A percentile compares a stretch with the other conserved stretches of the same genome.
Conservation (phyloP, 2,797 vertebrate species). For the Thripadectes ignobilis region DNA sequence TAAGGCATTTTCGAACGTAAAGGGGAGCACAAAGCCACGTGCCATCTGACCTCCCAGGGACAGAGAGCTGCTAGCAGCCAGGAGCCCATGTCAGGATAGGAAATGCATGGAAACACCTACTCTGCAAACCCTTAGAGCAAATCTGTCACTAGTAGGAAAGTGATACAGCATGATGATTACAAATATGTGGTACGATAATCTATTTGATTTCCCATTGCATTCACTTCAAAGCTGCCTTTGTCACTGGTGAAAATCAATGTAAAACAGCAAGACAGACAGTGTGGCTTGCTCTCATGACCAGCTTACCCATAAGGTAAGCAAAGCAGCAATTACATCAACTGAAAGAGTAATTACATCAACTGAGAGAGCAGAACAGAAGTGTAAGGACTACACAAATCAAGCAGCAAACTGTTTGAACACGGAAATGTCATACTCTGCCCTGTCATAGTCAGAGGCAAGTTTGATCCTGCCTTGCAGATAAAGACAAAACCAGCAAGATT, state of each 20-base stretch:
- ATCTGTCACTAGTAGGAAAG: not conserved
- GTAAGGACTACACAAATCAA: not conserved
- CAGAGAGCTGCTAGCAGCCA: not conserved
- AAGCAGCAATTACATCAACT: conserved; percentile 21
- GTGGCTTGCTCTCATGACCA: not conserved
- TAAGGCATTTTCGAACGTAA: not conserved
- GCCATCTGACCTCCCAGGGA: not conserved
- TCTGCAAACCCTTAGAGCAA: not conserved
- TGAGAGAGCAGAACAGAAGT: conserved; percentile 6
- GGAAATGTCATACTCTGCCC: conserved; percentile 13
- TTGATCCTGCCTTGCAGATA: conserved; percentile 31
- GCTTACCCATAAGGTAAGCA: conserved; percentile 17
- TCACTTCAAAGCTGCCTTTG: not conserved
- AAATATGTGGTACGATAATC: not conserved
- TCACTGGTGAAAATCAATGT: not conserved
- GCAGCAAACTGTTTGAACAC: not conserved
- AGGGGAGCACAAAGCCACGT: not conserved
- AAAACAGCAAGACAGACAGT: not conserved
- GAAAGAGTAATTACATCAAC: conserved; percentile 7
- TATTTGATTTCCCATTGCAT: not conserved
- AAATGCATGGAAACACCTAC: not conserved
- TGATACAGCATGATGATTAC: fast-evolving
- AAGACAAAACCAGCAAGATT: conserved; percentile 19
- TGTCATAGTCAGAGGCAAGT: not conserved
- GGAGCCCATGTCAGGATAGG: not conserved